Conservation (phyloP, 2,113 vertebrate genomes). For the Chroicocephalus ridibundus region DNA sequence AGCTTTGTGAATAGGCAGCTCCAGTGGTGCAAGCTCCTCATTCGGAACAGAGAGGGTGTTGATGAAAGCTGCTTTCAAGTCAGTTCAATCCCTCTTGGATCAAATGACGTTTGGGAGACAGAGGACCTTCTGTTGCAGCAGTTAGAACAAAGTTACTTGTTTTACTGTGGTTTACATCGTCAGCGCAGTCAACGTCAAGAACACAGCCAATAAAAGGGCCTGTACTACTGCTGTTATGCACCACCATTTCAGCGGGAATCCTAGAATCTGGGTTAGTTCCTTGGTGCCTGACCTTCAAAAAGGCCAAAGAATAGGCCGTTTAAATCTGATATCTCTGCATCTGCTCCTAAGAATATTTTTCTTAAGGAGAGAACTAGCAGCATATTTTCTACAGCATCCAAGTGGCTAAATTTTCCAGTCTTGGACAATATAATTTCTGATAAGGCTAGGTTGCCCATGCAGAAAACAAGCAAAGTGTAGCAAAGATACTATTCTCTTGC, state of each 20-base stretch:
- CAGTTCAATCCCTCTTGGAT: background rate
- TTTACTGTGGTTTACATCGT: background rate
- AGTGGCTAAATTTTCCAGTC: background rate
- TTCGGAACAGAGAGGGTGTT: background rate
- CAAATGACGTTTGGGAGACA: constrained; percentile 1
- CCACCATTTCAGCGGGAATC: background rate
- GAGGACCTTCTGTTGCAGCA: constrained; percentile 1
- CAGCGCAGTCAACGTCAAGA: background rate
- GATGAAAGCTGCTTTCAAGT: constrained; percentile 22
- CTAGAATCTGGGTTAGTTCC: background rate
- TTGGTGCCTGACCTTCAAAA: background rate
- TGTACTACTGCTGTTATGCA: background rate
- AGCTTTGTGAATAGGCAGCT: constrained; percentile 2
- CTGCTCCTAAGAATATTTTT: background rate
- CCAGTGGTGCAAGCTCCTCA: background rate
- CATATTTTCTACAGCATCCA: background rate
- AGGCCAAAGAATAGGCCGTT: background rate
- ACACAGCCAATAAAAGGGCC: background rate
- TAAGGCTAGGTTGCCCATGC: background rate
- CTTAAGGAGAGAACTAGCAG: background rate
- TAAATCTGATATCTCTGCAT: background rate
- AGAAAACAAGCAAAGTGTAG: background rate
- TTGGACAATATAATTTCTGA: background rate
- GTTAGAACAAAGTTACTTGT: background rate
- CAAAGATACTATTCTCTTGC: background rate